Conservation (phyloP, 2,888 invertebrate genomes). For the Leucoma salicis region DNA sequence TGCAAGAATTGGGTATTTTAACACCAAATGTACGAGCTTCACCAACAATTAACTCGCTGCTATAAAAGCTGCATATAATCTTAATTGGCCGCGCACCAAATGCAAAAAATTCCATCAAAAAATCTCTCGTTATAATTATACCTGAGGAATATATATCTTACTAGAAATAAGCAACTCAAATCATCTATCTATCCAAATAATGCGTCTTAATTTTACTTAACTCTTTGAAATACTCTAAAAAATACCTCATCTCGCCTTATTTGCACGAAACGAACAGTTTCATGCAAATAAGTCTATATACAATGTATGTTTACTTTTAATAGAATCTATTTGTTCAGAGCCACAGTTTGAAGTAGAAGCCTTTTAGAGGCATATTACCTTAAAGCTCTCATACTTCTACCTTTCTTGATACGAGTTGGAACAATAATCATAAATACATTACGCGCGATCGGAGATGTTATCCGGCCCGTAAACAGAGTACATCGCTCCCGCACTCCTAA, state of each 20-base stretch:
- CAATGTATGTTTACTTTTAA: conserved; percentile 3
- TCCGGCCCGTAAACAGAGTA: conserved; percentile 73
- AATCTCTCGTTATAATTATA: too few relatives aligned
- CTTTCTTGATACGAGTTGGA: conserved; percentile 45
- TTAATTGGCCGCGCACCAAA: too few relatives aligned
- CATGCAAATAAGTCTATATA: not conserved
- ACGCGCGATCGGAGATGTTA: conserved; percentile 75
- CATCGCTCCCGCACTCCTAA: conserved; percentile 46
- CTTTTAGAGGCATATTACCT: conserved; percentile 33
- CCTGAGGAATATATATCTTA: too few relatives aligned
- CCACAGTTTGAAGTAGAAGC: conserved; percentile 19
- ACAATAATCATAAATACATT: conserved; percentile 83
- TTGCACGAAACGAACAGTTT: not conserved
- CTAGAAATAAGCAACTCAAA: too few relatives aligned
- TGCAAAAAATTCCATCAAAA: too few relatives aligned
- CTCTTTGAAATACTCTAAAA: too few relatives aligned
- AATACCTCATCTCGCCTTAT: not conserved
- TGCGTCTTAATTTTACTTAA: too few relatives aligned
- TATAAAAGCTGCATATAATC: too few relatives aligned
- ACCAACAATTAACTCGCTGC: too few relatives aligned
- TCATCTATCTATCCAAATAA: too few relatives aligned
- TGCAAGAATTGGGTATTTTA: too few relatives aligned
- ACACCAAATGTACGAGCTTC: too few relatives aligned
- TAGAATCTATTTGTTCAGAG: conserved; percentile 20
- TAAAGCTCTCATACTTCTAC: conserved; percentile 31